Evolutionary conservation across 2,113 vertebrate species (phyloP).

Genomic region (Malurus elegans): DNA sequence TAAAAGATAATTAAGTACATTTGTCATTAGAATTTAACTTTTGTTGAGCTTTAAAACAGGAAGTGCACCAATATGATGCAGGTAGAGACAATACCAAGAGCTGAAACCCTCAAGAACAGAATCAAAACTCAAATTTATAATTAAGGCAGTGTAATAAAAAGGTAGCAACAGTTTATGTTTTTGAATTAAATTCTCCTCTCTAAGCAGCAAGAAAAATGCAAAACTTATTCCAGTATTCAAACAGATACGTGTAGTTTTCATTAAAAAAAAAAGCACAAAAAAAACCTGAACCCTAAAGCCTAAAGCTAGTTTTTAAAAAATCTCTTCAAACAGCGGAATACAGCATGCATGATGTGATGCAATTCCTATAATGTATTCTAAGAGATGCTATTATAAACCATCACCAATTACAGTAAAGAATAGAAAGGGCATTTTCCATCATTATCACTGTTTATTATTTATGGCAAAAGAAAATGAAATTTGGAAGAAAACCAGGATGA

Average conservation of each 20-base stretch:
- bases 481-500: background rate
- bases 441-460: conserved; percentile 12
- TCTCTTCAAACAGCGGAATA: background rate
- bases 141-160: background rate
- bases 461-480: background rate
- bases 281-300: background rate
- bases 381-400: background rate
- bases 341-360: background rate
- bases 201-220: background rate
- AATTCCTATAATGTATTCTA: background rate
- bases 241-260: background rate
- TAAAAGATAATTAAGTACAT: background rate
- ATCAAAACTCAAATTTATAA: background rate
- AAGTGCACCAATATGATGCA: background rate
- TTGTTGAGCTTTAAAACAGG: background rate
- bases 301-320: background rate
- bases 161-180: background rate
- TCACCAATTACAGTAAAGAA: background rate
- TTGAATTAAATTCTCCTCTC: background rate
- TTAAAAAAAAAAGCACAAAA: background rate
- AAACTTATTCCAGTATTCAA: background rate
- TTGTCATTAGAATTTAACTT: background rate
- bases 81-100: background rate
- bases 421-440: background rate
- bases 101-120: background rate